Evolutionary conservation across 1,140 invertebrate genomes (phyloP), one percentile per base, ranked within the genome.

Genomic region (Trypoxylus dichotomus): DNA sequence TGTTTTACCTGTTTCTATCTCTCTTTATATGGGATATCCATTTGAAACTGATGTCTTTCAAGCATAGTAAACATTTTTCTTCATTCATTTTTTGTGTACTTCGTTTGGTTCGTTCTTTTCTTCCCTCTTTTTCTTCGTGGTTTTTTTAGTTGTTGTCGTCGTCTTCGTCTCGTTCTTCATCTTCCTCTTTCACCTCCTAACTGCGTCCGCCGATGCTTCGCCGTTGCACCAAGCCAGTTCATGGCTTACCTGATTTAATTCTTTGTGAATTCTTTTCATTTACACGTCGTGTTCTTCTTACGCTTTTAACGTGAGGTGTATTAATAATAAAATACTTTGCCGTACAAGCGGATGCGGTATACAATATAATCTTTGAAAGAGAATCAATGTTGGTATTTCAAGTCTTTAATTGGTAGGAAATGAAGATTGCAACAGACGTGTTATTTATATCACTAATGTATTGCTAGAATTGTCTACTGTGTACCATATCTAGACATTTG

Each of bases 1-100:
- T 74, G 72, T 74, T 74, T 74, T 74, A 74, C 72, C 72, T 74
- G 72, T 74, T 74, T 42, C 72, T 42, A n/a, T 74, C 72, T 74
- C 41, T 37, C 72, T 74, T 74, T 74, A 74, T 74, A 74, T 43
- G 72, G 72, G 29, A 41, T 21, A 42, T 32, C 72, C 41, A 42
- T 74, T 74, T 68, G 60, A 68, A 74, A 74, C 72, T 42, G 72
- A 25, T 74, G 41, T 41, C 72, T 74, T 74, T 74, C 72, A 29
- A 74, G 60, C 60, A 68, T 68, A 68, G 60, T 68, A 68, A 68
- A 68, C 60, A 68, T 68, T 68, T 68, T 68, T 68, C 60, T 68
- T 68, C 60, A 68, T 68, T 68, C 60, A 68, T 68, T 68, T 68
- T 68, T 68, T 68, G 21, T 68, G 60, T 68, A 24, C 60, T 68